phyloP scores from a whole-genome alignment of 2,113 vertebrate species.

The Columbina picui region DNA sequence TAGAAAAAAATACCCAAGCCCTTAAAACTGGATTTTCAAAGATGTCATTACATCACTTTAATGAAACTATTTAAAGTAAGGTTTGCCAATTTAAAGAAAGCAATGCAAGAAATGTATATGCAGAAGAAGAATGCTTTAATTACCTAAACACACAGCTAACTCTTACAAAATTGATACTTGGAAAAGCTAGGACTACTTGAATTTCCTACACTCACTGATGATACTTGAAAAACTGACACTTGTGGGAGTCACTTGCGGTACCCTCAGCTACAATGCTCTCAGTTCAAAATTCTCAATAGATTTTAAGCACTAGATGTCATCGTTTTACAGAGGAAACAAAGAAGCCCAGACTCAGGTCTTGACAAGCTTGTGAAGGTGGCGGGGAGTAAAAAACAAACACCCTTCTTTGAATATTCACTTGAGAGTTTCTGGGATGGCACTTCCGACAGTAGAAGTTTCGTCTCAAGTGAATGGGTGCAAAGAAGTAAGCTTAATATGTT shows the following conservation, averaged over 20 bases:
- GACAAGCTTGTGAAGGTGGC: background rate
- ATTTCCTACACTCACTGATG: background rate
- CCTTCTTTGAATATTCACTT: background rate
- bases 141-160: background rate
- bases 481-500: background rate
- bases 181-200: background rate
- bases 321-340: conserved; percentile 45
- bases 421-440: background rate
- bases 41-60: background rate
- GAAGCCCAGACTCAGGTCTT: background rate
- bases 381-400: background rate
- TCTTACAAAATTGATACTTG: background rate
- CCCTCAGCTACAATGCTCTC: background rate
- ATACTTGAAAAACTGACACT: background rate
- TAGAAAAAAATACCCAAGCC: background rate
- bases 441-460: background rate
- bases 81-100: background rate
- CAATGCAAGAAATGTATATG: fast-evolving
- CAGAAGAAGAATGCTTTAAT: background rate
- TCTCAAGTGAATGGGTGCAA: fast-evolving
- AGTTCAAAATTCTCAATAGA: background rate
- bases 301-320: conserved; percentile 62
- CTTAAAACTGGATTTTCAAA: background rate
- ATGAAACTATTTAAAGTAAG: background rate
- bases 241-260: background rate